phyloP scores from a whole-genome alignment of 2,797 vertebrate species.

The Helicolenus hilgendorfi region DNA sequence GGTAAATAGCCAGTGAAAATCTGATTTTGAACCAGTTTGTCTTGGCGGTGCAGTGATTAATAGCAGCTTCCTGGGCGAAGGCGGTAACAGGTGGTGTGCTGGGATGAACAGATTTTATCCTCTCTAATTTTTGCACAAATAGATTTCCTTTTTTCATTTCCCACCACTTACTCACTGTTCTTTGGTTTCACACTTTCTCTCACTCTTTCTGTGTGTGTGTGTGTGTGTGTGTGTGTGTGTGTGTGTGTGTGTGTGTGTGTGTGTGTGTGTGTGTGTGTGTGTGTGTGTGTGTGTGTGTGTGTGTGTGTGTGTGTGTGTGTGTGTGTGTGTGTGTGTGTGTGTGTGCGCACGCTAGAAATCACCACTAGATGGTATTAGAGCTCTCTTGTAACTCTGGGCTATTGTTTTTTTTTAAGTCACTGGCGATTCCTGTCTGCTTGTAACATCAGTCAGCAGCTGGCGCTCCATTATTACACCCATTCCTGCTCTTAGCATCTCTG shows the following conservation, averaged over 20 bases:
- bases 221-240: background rate
- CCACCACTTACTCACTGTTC: background rate
- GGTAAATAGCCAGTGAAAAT: background rate
- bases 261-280: background rate
- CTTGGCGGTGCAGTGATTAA: conserved; percentile 19
- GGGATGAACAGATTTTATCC: conserved; percentile 1
- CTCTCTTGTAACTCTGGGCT: conserved; percentile 19
- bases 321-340: too few species aligned
- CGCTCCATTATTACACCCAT: conserved; percentile 17
- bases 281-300: background rate
- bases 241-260: background rate
- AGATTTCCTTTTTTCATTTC: background rate
- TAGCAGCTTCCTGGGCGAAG: background rate
- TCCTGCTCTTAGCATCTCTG: conserved; percentile 12
- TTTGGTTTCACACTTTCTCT: background rate
- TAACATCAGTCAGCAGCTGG: conserved; percentile 3
- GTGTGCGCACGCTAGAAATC: background rate
- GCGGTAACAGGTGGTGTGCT: conserved; percentile 12
- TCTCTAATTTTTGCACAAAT: background rate
- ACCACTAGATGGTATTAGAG: conserved; percentile 77
- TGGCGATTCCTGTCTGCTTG: background rate
- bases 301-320: background rate
- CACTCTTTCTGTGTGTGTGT: background rate
- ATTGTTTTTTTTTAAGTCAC: background rate
- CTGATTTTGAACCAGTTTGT: background rate